A percentile compares a stretch with the other conserved stretches of the same genome.
These are phyloP conservation scores for Ashinkailepas kermadecensis DNA, from an alignment of 2,888 invertebrate species.

Conservation along the genomic window DNA sequence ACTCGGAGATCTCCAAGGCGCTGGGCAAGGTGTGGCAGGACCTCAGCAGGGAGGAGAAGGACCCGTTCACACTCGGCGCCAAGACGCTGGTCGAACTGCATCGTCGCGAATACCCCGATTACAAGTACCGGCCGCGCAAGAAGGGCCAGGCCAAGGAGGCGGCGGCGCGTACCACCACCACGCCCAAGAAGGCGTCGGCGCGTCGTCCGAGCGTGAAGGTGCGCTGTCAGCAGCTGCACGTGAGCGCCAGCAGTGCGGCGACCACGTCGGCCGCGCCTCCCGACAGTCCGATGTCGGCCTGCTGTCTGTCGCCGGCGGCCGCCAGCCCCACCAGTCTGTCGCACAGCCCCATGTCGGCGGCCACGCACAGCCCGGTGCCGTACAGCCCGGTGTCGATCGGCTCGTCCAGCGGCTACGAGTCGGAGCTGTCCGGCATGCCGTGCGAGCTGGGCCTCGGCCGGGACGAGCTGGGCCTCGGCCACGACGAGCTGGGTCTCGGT, in stretches of 20 bases:
- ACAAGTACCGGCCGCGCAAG: slow-evolving; percentile 29
- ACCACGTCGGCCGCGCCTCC: background rate
- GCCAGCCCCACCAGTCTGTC: background rate
- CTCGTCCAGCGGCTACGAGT: slow-evolving; percentile 17
- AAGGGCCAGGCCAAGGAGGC: slow-evolving; percentile 15
- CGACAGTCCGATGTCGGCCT: background rate
- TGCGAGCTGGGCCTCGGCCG: background rate
- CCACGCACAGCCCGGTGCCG: background rate
- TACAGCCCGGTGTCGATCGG: slow-evolving; percentile 14
- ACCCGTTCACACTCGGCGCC: slow-evolving; percentile 27
- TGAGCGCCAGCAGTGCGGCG: background rate
- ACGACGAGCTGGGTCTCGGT: background rate
- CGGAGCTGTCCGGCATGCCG: background rate
- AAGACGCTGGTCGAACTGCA: slow-evolving; percentile 26
- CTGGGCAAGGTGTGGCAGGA: slow-evolving; percentile 28
- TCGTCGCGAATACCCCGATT: slow-evolving; percentile 28
- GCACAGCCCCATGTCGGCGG: background rate
- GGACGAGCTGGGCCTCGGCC: background rate
- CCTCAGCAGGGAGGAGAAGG: slow-evolving; percentile 23
- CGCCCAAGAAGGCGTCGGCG: background rate
- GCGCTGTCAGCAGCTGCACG: background rate
- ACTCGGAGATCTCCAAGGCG: slow-evolving; percentile 28
- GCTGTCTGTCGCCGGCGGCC: background rate
- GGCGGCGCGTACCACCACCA: background rate
- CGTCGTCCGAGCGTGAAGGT: background rate